These are phyloP conservation scores for Halcyon senegalensis DNA, from an alignment of 2,113 vertebrate species.

Conservation along the genomic window DNA sequence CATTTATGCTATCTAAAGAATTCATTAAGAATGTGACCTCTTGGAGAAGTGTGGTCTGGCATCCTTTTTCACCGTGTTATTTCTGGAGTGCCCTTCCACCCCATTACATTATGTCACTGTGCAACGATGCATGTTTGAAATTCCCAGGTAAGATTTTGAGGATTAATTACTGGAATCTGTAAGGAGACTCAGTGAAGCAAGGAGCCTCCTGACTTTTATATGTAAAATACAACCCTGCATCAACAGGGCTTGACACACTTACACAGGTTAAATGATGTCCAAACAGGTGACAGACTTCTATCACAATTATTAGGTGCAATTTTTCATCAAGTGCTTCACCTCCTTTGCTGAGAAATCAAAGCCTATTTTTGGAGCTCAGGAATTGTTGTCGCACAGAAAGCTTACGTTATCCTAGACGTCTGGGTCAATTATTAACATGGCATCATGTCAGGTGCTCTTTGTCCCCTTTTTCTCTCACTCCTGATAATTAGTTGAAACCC, in stretches of 20 bases:
- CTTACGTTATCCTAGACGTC: constrained; percentile 6
- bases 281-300: not conserved
- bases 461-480: constrained; percentile 14
- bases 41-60: not conserved
- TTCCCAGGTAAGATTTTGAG: not conserved
- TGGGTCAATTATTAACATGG: constrained; percentile 59
- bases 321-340: not conserved
- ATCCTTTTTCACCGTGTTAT: not conserved
- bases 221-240: not conserved
- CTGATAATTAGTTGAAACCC: constrained; percentile 63
- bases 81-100: not conserved
- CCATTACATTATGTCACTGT: not conserved
- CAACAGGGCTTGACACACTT: not conserved
- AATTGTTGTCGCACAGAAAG: not conserved
- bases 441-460: constrained; percentile 55
- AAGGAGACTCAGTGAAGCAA: not conserved
- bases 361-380: not conserved
- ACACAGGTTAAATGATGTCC: not conserved
- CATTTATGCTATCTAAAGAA: not conserved
- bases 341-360: not conserved
- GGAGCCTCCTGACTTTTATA: not conserved
- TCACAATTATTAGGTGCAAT: not conserved
- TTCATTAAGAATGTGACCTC: not conserved
- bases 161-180: not conserved
- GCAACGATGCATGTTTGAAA: not conserved